These are phyloP conservation scores for Trichonephila clavata DNA, from an alignment of 1,140 invertebrate genomes.

Conservation along the genomic window DNA sequence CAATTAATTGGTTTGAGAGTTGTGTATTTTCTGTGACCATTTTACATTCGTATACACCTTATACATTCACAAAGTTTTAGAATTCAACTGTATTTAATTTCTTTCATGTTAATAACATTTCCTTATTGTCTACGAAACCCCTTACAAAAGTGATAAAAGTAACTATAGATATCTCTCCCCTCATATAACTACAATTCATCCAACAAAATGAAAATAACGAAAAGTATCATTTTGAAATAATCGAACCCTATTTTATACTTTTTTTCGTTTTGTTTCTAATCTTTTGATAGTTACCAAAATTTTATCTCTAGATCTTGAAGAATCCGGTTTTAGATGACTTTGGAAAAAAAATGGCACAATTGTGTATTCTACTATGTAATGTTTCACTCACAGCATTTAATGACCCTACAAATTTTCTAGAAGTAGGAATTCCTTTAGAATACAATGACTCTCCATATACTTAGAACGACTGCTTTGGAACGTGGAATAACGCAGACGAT, in stretches of 20 bases:
- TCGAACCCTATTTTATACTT: neutral
- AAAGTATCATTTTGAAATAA: too few relatives aligned
- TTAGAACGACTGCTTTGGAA: conserved; percentile 20
- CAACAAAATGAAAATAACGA: too few relatives aligned
- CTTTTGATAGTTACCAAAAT: neutral
- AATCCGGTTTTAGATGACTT: neutral
- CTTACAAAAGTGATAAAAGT: too few relatives aligned
- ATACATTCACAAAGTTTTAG: too few relatives aligned
- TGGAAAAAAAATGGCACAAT: conserved; percentile 1
- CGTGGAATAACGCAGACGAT: conserved; percentile 21
- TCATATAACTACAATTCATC: too few relatives aligned
- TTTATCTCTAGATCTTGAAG: neutral
- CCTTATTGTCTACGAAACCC: too few relatives aligned
- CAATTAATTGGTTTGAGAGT: too few relatives aligned
- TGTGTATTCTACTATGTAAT: neutral
- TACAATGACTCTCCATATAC: conserved; percentile 39
- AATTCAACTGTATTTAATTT: too few relatives aligned
- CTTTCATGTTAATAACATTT: too few relatives aligned
- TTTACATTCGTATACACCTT: too few relatives aligned
- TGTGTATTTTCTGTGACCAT: too few relatives aligned
- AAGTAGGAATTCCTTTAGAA: conserved; percentile 37
- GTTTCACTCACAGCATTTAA: neutral
- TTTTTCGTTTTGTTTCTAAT: neutral
- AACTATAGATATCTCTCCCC: too few relatives aligned
- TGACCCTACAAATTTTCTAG: conserved; percentile 4